Evolutionary conservation across 2,888 invertebrate genomes (phyloP).

Genomic region (Epinotia nisella): DNA sequence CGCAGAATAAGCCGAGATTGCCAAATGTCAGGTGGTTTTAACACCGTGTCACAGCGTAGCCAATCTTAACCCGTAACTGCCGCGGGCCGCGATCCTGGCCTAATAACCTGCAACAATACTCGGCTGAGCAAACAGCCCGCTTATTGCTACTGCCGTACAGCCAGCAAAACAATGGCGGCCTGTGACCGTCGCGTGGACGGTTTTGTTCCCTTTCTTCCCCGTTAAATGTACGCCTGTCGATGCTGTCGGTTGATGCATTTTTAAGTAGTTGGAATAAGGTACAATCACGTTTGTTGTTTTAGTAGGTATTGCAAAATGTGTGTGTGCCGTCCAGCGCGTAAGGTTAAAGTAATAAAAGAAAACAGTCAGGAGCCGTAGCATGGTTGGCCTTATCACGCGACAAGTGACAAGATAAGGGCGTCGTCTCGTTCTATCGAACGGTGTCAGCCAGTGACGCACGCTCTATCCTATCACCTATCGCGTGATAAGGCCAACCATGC

Average conservation of each 20-base stretch:
- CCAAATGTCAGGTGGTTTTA: slow-evolving; percentile 48
- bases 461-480: too few species aligned
- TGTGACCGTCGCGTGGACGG: slow-evolving; percentile 68
- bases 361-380: too few species aligned
- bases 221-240: slow-evolving; percentile 67
- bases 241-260: slow-evolving; percentile 48
- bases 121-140: slow-evolving; percentile 76
- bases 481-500: too few species aligned
- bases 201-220: slow-evolving; percentile 62
- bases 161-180: slow-evolving; percentile 78
- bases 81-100: slow-evolving; percentile 66
- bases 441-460: too few species aligned
- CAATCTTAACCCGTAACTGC: slow-evolving; percentile 63
- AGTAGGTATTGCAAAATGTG: too few species aligned
- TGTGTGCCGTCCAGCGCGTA: too few species aligned
- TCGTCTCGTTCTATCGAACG: too few species aligned
- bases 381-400: too few species aligned
- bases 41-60: slow-evolving; percentile 59
- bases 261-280: slow-evolving; percentile 51
- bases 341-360: too few species aligned
- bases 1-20: slow-evolving; percentile 33
- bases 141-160: slow-evolving; percentile 76
- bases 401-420: too few species aligned
- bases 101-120: slow-evolving; percentile 79
- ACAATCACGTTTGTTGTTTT: not conserved